A percentile compares a stretch with the other conserved stretches of the same genome.
Evolutionary conservation across 2,113 vertebrate species (phyloP).

Genomic region (Setophaga kirtlandii): DNA sequence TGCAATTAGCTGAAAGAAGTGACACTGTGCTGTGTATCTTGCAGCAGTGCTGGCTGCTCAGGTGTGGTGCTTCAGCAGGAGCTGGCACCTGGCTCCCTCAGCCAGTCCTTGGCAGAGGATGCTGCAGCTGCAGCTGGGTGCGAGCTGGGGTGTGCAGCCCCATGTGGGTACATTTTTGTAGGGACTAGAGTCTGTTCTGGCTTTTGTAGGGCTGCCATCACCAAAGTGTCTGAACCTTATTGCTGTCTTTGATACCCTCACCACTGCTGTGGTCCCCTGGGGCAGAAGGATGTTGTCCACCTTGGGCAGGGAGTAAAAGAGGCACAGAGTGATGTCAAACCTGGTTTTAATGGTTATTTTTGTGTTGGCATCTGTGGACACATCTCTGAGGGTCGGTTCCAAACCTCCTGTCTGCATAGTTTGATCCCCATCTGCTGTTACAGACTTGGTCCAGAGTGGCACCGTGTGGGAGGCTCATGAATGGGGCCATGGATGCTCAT

Average conservation of each 20-base stretch:
- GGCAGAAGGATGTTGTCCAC: background rate
- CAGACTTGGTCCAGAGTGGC: background rate
- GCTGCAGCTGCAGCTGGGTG: background rate
- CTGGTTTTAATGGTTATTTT: background rate
- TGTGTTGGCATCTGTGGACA: accelerated
- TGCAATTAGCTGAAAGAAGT: background rate
- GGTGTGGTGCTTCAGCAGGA: background rate
- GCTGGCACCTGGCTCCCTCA: background rate
- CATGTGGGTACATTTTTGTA: accelerated
- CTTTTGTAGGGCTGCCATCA: background rate
- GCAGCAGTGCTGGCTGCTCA: background rate
- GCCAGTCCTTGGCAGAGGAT: accelerated
- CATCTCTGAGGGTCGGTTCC: background rate
- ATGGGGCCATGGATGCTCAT: background rate
- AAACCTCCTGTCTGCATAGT: background rate
- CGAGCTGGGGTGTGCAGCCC: background rate
- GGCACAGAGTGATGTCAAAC: background rate
- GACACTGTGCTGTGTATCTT: background rate
- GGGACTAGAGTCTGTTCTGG: background rate
- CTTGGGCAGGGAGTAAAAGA: background rate
- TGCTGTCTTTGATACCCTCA: accelerated
- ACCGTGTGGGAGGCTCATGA: accelerated
- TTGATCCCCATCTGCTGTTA: background rate
- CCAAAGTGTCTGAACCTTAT: background rate
- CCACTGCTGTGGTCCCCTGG: accelerated